Evolutionary conservation across 1,140 invertebrate genomes (phyloP), one percentile per base, ranked within the genome.

Genomic region (Ceratosolen solmsi): DNA sequence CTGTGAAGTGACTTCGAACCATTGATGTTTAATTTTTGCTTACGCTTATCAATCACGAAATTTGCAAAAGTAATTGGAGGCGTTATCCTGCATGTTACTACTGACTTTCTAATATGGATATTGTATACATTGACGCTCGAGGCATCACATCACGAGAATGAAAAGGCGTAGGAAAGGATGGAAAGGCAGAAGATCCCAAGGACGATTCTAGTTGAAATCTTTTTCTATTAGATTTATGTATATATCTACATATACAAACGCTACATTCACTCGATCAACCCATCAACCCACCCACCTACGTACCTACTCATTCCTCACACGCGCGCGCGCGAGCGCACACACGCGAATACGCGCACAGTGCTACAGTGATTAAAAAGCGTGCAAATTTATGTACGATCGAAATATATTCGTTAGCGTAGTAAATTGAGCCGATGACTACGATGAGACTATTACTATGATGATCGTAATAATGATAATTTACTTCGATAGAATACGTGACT

Each of bases 151-250:
- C 73, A 60, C 33, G 73, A 17, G 54, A 56, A 51, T 73, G 13
- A 41, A 71, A 46, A 71, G 38, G 41, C 22, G 65, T 33, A 60
- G 51, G 36, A 58, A 22, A 76, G 54, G 54, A 76, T 76, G 56
- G 75, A 77, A 65, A 77, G 75, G 60, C 58, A 49, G 41, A 49
- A 41, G 46, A 51, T 68, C 41, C 60, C 76, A 78, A 68, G 76
- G 76, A 78, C 60, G 76, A 51, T 38, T 51, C 76, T 33, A 68
- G 60, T n/a, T 36, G 63, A 68, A 78, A 78, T 78, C 27, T 78
- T 22, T 75, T 75, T 75, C 41, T 36, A 78, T 51, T 51, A 5
- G 49, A 68, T 78, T 68, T 36, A 25, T 36, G 27, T 56, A n/a
- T 27, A 36, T 68, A 78, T 38, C 38, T n/a, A 58, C n/a, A 65